phyloP scores from a whole-genome alignment of 2,888 invertebrate species.

The Amaurobius ferox region DNA sequence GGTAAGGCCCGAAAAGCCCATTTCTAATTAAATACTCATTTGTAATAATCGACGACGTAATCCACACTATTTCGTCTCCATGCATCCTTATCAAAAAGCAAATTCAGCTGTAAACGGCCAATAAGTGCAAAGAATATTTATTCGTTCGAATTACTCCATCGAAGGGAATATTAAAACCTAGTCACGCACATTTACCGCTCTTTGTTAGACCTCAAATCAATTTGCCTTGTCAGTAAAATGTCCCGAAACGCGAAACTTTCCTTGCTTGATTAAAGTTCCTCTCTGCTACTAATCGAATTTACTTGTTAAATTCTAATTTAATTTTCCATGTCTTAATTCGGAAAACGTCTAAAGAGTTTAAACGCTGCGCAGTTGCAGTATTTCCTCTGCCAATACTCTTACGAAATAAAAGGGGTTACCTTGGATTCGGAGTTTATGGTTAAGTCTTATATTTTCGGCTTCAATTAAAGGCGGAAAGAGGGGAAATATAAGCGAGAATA shows the following conservation, averaged over 20 bases:
- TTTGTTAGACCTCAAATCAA: constrained; percentile 39
- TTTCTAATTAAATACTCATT: too few relatives aligned
- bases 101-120: too few relatives aligned
- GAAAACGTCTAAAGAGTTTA: constrained; percentile 65
- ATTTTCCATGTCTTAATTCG: constrained; percentile 66
- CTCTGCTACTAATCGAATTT: constrained; percentile 57
- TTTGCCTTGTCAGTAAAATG: constrained; percentile 55
- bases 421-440: constrained; percentile 40
- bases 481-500: too few relatives aligned
- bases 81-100: too few relatives aligned
- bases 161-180: too few relatives aligned
- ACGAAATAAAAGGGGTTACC: constrained; percentile 18
- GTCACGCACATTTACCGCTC: too few relatives aligned
- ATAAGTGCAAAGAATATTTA: too few relatives aligned
- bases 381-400: constrained; percentile 7
- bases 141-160: too few relatives aligned
- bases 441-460: constrained; percentile 35
- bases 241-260: constrained; percentile 40
- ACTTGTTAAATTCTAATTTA: constrained; percentile 66
- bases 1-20: too few relatives aligned
- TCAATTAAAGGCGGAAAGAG: constrained; percentile 55
- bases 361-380: constrained; percentile 25
- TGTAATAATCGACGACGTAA: too few relatives aligned
- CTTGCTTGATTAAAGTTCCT: constrained; percentile 59
- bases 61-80: too few relatives aligned